Evolutionary conservation across 2,888 invertebrate species (phyloP), one percentile per base, ranked within the genome.

Genomic region (Coecobrya sp.): DNA sequence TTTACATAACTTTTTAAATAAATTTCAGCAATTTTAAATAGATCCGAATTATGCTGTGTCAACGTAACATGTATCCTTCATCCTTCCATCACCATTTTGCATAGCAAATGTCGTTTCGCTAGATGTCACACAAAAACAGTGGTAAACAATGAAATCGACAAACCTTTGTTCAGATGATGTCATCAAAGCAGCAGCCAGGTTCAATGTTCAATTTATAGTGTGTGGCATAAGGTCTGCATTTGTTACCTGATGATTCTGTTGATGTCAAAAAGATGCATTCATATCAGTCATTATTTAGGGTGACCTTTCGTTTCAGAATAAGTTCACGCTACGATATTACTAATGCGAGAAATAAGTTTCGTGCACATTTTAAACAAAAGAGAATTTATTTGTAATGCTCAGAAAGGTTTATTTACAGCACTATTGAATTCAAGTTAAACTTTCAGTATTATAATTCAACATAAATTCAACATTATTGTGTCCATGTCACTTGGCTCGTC

Each of bases 131-230:
- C 1, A 49, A 49, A 49, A 49, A 10, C 49, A 49, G 49, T 49
- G 42, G 36, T 27, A 45, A 85, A 85, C 52, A 85, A 85, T 68
- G 45, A 68, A 85, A 68, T 65, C 19, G 25, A 68, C 68, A 68
- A 49, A 19, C 10, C 59, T 59, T 59, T 59, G 59, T 59, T 19
- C 19, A 59, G 59, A 59, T 59, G 22, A 59, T 59, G 59, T 59
- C 59, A 59, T 30, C 59, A 59, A 13, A 22, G 22, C 19, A n/a
- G 19, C 59, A 59, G 3, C 1, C n/a, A 22, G 19, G 59, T 59
- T 59, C 19, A 19, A 19, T 59, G 59, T 59, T 11, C 59, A 36
- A 36, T 36, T 36, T 36, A 36, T 36, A 4, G 36, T 36, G 36
- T 36, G 36, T 36, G 36, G 36, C 7, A 36, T 36, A 36, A 36